Conservation (phyloP, 2,888 invertebrate genomes). For the Prenolepis imparis region DNA sequence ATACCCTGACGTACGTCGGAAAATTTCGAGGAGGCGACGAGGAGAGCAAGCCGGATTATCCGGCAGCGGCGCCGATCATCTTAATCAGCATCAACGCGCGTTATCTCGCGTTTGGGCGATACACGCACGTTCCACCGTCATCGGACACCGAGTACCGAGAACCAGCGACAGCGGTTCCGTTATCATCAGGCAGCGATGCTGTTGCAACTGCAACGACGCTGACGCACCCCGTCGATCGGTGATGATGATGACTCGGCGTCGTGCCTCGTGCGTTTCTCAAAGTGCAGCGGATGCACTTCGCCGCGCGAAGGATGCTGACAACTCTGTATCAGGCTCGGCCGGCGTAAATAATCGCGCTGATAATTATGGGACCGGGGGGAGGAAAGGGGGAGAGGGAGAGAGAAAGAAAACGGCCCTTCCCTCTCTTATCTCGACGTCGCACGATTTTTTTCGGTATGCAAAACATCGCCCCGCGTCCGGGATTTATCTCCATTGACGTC, state of each 20-base stretch:
- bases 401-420: not conserved
- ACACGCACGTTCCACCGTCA: conserved; percentile 68
- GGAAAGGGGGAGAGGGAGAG: too few relatives aligned
- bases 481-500: conserved; percentile 39
- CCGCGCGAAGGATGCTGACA: conserved; percentile 37
- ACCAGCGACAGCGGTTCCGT: conserved; percentile 44
- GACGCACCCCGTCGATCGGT: not conserved
- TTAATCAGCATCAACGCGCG: conserved; percentile 66
- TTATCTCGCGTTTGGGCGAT: conserved; percentile 62
- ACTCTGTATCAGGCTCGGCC: conserved; percentile 13
- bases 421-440: conserved; percentile 29
- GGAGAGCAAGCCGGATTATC: conserved; percentile 56
- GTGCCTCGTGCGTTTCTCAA: conserved; percentile 18
- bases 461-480: conserved; percentile 18
- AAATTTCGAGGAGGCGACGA: conserved; percentile 45
- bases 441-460: conserved; percentile 44
- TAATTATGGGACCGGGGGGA: not conserved
- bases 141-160: conserved; percentile 65
- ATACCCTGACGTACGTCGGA: conserved; percentile 44
- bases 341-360: conserved; percentile 38
- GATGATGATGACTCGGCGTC: not conserved
- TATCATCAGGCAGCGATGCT: conserved; percentile 37
- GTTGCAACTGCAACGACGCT: not conserved
- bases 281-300: conserved; percentile 52
- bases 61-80: conserved; percentile 69